Evolutionary conservation across 2,888 invertebrate genomes (phyloP), one percentile per base, ranked within the genome.

Genomic region (Megalurothrips usitatus): DNA sequence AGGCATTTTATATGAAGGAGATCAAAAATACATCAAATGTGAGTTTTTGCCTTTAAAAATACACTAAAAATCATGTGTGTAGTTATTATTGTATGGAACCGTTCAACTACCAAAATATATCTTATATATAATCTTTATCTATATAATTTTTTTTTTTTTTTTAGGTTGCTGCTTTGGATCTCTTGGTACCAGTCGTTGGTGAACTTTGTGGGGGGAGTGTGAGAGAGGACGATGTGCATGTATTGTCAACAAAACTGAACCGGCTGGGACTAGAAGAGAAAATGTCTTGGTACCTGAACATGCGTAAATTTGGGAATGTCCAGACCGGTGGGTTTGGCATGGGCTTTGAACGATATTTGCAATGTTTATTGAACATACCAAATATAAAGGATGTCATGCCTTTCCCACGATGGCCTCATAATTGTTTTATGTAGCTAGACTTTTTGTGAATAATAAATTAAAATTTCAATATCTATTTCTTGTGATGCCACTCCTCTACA

Each of bases 131-230:
- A 11, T 43, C 3, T 85, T 43, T 28, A 47, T 58, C n/a, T 12
- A 12, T 49, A 80, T 68, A 79, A 47, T 79, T 12, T 80, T 80
- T 79, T 6, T 79, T 81, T 63, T 82, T 83, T 83, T 88, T 88
- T 82, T 86, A 93, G 92, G 93, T 93, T 1, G 91, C 92, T 83
- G 95, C 95, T 14, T 90, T 99, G 84, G 99, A 99, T 87, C 90
- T 99, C 0, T 88, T 99, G 26, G 92, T 92, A 81, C 96, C 98
- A 3, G 89, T 90, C 63, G 94, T 98, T 28, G 99, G 99, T 0
- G 99, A 99, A 89, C 88, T 99, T 28, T 94, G 94, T 81, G 99
- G 99, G 9, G 99, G 99, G 0, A 96, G 98, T 88, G 89, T 99
- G 19, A 93, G 99, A 84, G 98, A 99, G 88, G 91, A 93, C 84